These are phyloP conservation scores for Micrasema minimum DNA, from an alignment of 1,140 invertebrate genomes.

Conservation along the genomic window DNA sequence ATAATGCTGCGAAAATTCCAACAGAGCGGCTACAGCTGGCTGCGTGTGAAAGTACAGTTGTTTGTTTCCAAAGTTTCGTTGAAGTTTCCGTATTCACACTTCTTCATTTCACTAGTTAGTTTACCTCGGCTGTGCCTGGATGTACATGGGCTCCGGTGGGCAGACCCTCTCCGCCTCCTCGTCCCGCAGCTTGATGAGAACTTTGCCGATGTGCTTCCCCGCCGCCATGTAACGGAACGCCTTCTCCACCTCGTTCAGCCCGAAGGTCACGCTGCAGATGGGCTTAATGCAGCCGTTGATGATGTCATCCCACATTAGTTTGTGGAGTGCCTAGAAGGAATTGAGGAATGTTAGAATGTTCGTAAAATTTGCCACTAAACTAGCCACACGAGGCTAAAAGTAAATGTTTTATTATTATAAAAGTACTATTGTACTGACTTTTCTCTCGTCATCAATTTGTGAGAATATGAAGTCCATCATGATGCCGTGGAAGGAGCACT, in stretches of 20 bases:
- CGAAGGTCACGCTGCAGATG: constrained; percentile 70
- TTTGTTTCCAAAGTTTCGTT: no score
- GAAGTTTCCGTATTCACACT: no score
- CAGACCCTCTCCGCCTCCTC: constrained; percentile 61
- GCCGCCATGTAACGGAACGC: constrained; percentile 82
- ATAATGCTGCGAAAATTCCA: no score
- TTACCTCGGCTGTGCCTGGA: background rate
- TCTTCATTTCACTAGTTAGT: no score
- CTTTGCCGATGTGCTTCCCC: constrained; percentile 91
- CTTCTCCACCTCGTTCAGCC: constrained; percentile 71
- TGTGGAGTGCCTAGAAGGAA: constrained; percentile 57
- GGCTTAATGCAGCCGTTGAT: constrained; percentile 74
- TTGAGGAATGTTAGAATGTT: background rate
- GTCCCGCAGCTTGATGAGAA: constrained; percentile 76
- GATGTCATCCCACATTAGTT: constrained; percentile 73
- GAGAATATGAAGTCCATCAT: constrained; percentile 80
- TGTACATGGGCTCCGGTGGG: constrained; percentile 53
- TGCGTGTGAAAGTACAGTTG: no score
- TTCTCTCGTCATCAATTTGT: constrained; percentile 56
- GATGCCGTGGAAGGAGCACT: constrained; percentile 89
- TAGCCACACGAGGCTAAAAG: no score
- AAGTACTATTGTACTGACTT: constrained; percentile 57
- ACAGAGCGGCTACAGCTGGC: no score
- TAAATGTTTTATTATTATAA: no score
- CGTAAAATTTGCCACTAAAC: background rate